These are phyloP conservation scores for Sthenelais limicola DNA, from an alignment of 2,888 invertebrate species.

Conservation along the genomic window DNA sequence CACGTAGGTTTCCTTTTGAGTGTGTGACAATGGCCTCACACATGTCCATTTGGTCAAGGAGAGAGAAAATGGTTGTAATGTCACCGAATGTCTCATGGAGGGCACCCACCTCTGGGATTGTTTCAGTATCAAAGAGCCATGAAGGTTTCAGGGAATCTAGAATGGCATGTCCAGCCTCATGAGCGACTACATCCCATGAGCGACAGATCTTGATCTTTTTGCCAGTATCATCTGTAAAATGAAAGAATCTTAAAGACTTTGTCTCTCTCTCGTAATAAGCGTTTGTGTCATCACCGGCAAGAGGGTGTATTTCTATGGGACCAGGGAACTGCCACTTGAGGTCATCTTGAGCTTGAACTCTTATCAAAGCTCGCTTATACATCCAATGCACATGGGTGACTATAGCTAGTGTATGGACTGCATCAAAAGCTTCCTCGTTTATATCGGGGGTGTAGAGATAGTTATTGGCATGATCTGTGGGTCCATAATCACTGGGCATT, in stretches of 20 bases:
- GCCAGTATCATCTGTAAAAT: neutral
- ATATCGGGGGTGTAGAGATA: neutral
- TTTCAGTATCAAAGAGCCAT: neutral
- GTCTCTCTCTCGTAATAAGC: neutral
- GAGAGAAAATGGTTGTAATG: constrained; percentile 5
- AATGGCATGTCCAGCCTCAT: constrained; percentile 23
- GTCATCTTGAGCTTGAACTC: neutral
- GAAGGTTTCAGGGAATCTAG: constrained; percentile 6
- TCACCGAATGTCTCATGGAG: constrained; percentile 20
- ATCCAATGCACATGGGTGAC: neutral
- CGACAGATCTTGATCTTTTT: neutral
- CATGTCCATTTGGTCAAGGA: neutral
- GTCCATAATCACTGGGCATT: neutral
- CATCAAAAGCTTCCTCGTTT: neutral
- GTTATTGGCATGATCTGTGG: neutral
- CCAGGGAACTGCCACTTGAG: constrained; percentile 6
- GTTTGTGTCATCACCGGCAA: neutral
- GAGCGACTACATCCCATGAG: constrained; percentile 9
- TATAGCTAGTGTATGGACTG: neutral
- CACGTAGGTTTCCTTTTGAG: constrained; percentile 8
- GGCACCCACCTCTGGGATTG: neutral
- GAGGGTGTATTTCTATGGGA: neutral
- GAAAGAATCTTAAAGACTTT: neutral
- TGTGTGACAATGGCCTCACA: constrained; percentile 12
- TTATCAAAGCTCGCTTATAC: neutral